Evolutionary conservation across 2,888 invertebrate genomes (phyloP), one percentile per base, ranked within the genome.

Genomic region (Alviniconcha strummeri): DNA sequence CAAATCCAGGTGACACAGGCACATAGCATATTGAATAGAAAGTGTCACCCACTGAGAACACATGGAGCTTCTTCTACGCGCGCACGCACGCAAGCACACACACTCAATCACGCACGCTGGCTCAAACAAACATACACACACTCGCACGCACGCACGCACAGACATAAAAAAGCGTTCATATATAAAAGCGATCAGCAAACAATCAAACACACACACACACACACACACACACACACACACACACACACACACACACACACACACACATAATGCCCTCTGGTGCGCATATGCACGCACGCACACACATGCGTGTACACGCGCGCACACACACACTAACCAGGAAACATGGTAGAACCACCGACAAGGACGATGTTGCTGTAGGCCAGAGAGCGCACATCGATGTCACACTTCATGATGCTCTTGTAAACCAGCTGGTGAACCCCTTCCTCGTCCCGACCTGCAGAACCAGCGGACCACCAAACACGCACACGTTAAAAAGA

Each of bases 381-480:
- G 75, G 56, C 54, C 15, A 55, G 75, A 15, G 11, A 5, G 55
- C 75, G 75, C 55, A 56, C 54, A 9, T 75, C 75, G 55, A 75
- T 75, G 36, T 36, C 75, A 56, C 75, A 75, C n/a, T 75, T 75
- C 75, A 75, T 75, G 75, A 75, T 75, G 75, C 75, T 75, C 17
- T 75, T 15, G 75, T 75, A 36, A 3, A 36, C 36, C 36, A 36
- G 36, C 36, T 36, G 36, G 36, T 36, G 36, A 36, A 36, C 15
- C 3, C 75, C 75, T 6, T 75, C 75, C 55, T 56, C 75, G 15
- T 52, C 36, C 17, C 56, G 54, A 3, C 75, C 75, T 75, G 75
- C 56, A 15, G 5, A 5, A 11, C n/a, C 19, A 19, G 1, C 7
- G 3, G n/a, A 69, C n/a, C 17, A 15, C n/a, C 7, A 69, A 2